Base-by-base conservation (phyloP, 1,140 invertebrate genomes). In the Dryas iulia region DNA sequence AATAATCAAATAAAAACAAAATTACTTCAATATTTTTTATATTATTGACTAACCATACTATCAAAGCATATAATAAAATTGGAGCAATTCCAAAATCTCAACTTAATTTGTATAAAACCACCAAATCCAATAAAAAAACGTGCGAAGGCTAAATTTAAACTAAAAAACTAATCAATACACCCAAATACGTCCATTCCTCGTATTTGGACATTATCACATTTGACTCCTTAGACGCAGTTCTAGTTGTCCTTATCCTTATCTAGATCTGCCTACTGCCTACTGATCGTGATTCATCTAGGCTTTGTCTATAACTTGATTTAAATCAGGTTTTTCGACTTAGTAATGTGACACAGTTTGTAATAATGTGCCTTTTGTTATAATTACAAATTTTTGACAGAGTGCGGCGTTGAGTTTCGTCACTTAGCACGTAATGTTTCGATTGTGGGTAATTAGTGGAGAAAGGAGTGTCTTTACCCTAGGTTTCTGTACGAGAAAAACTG, bases 191-290 rank as follows among this genome's bases (percentile, higher is more conserved):
- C 6, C 6, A 10, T 21, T n/a, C 0, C 8, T 47, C 39, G 18
- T 47, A 47, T 47, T 47, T 47, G 39, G 39, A 11, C 39, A 47
- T 47, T 47, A 47, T 47, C 39, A 47, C 39, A 10, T 47, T 47
- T 47, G 39, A 10, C 14, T 47, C 39, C 39, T 26, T 65, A 26
- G 23, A 58, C 33, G 4, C 28, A 30, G 26, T 39, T 25, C 14
- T 58, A 59, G 56, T 30, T 35, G 64, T 21, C 64, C 56, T 66
- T 66, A 5, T 18, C 64, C 35, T 23, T 66, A 30, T 59, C 33
- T 52, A 58, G 33, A 59, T 59, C 53, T 57, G 53, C 53, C 62
- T 39, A 57, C 39, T 47, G 39, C 39, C 39, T 47, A 47, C 64
- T 59, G 25, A 14, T 59, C 25, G 52, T 66, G 64, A 66, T 11